Conservation (phyloP, 2,797 vertebrate genomes). For the Sebastes iracundus region DNA sequence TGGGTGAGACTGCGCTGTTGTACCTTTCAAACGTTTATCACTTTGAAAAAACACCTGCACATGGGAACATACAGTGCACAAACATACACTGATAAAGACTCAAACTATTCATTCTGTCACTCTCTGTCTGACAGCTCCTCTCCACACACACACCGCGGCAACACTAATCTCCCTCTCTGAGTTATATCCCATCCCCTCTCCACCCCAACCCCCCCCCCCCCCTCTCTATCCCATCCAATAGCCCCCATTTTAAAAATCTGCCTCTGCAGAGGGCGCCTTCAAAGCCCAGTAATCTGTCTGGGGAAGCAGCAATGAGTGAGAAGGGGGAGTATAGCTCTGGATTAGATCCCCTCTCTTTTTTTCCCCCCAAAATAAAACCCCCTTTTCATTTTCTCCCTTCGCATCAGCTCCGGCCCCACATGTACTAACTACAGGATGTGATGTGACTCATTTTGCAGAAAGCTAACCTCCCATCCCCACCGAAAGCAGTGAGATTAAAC, state of each 20-base stretch:
- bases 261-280: slow-evolving; percentile 62
- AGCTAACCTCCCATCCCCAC: neutral
- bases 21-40: slow-evolving; percentile 46
- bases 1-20: slow-evolving; percentile 28
- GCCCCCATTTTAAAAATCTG: slow-evolving; percentile 65
- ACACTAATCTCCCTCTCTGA: slow-evolving; percentile 60
- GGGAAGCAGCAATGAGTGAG: slow-evolving; percentile 62
- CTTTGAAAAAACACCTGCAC: slow-evolving; percentile 49
- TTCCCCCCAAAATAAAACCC: slow-evolving; percentile 35
- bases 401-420: slow-evolving; percentile 26
- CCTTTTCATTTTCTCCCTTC: slow-evolving; percentile 34
- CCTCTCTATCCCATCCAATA: slow-evolving; percentile 42
- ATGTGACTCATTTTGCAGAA: slow-evolving; percentile 36
- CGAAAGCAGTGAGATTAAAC: neutral
- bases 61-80: slow-evolving; percentile 32
- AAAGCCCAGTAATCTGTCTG: slow-evolving; percentile 73
- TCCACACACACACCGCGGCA: slow-evolving; percentile 6
- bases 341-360: slow-evolving; percentile 55
- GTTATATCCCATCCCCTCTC: slow-evolving; percentile 33
- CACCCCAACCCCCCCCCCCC: slow-evolving; percentile 1
- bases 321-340: slow-evolving; percentile 45
- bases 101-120: slow-evolving; percentile 34
- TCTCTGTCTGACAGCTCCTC: slow-evolving; percentile 22
- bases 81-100: slow-evolving; percentile 40
- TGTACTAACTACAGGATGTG: slow-evolving; percentile 9